phyloP scores from a whole-genome alignment of 2,888 invertebrate genomes.

The Plagodis pulveraria region DNA sequence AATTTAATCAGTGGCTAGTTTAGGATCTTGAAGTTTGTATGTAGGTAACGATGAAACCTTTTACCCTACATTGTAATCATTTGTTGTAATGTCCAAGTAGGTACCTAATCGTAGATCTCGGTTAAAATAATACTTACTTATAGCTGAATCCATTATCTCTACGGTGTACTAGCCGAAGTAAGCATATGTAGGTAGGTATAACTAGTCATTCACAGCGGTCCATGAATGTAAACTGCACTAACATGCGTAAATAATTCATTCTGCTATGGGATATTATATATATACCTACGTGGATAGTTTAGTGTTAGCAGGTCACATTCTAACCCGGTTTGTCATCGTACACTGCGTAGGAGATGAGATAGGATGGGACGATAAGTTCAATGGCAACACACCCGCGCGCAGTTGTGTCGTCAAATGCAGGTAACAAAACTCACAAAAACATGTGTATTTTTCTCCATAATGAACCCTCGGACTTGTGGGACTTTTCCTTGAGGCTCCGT shows the following conservation, averaged over 20 bases:
- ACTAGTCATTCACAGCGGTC: conserved; percentile 24
- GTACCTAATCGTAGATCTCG: too few relatives aligned
- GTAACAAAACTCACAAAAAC: conserved; percentile 20
- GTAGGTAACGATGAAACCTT: too few relatives aligned
- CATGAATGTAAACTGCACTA: conserved; percentile 32
- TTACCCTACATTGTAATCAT: too few relatives aligned
- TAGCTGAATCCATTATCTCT: not conserved
- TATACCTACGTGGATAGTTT: conserved; percentile 9
- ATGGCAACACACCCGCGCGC: conserved; percentile 4
- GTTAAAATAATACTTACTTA: not conserved
- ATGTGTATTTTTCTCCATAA: conserved; percentile 16
- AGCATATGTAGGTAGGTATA: conserved; percentile 1
- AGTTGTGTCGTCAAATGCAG: conserved; percentile 12
- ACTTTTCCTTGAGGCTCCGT: conserved; percentile 43
- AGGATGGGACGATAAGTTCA: conserved; percentile 11
- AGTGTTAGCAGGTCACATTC: conserved; percentile 30
- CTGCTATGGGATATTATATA: conserved; percentile 9
- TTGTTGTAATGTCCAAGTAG: not conserved
- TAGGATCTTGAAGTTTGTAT: too few relatives aligned
- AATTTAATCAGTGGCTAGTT: too few relatives aligned
- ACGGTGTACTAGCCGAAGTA: not conserved
- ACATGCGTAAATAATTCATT: conserved; percentile 38
- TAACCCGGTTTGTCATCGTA: conserved; percentile 38
- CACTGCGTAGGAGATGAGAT: conserved; percentile 34
- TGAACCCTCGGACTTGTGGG: conserved; percentile 32